Evolutionary conservation across 2,113 vertebrate species (phyloP).

Genomic region (Oryctolagus cuniculus): mOryCun1.1 NC_091433.1:148281001-148281500

Average conservation of each 20-base stretch:
- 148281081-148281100: too few relatives aligned
- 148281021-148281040: too few relatives aligned
- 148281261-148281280: background rate
- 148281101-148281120: too few relatives aligned
- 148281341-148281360: background rate
- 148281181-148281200: slow-evolving; percentile 17
- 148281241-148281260: background rate
- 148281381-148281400: background rate
- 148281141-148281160: background rate
- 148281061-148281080: too few relatives aligned
- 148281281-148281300: background rate
- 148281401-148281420: background rate
- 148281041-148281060: too few relatives aligned
- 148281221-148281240: background rate
- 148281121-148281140: background rate
- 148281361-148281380: background rate
- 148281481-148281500: background rate
- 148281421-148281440: slow-evolving; percentile 32
- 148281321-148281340: background rate
- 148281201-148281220: slow-evolving; percentile 14
- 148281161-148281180: background rate
- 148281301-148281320: background rate
- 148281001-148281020: too few relatives aligned
- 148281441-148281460: slow-evolving; percentile 35
- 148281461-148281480: background rate